Base-by-base conservation (phyloP, 2,113 vertebrate genomes). In the Bos taurus region DNA sequence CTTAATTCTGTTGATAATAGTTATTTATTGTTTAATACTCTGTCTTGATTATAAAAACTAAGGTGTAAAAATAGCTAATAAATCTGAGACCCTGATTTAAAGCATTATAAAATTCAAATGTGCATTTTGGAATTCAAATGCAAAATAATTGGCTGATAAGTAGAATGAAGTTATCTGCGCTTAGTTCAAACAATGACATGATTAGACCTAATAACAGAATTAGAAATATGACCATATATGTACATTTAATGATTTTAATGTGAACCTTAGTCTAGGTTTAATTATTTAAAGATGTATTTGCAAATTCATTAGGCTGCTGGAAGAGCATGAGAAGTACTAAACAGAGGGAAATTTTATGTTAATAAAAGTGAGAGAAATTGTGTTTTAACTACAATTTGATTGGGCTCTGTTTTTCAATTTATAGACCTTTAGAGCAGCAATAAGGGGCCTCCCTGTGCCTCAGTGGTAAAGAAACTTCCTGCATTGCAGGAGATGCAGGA, bases 361-460 rank as follows among this genome's bases (percentile, higher is more conserved):
- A 62, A 88, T 64, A 91, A 88, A 95, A 48, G 57, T 85, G 60
- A 88, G 30, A 93, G 81, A 88, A 97, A 95, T 54, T 74, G 6
- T 96, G 6, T 90, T 74, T 94, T 71, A 80, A 67, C 33, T 93
- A n/a, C 17, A 91, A 16, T 90, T 97, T 94, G 15, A 2, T 57
- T 21, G 54, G 40, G 9, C 25, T 85, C 74, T 82, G 52, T 94
- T 85, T 48, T 74, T 89, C 26, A 7, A 59, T n/a, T 82, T 96
- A 40, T 86, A 77, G 21, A 78, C 17, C 23, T 78, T n/a, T 16
- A 77, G 14, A 84, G 28, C 56, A 67, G 40, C 16, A 57, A 17
- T 60, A 81, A 96, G 64, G 40, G 40, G 23, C 6, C 23, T 43
- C 40, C 71, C 36, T 1, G 0, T 43, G 23, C 12, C 23, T 40